Evolutionary conservation across 2,888 invertebrate species (phyloP).

Genomic region (Scaptomyza flava): DNA sequence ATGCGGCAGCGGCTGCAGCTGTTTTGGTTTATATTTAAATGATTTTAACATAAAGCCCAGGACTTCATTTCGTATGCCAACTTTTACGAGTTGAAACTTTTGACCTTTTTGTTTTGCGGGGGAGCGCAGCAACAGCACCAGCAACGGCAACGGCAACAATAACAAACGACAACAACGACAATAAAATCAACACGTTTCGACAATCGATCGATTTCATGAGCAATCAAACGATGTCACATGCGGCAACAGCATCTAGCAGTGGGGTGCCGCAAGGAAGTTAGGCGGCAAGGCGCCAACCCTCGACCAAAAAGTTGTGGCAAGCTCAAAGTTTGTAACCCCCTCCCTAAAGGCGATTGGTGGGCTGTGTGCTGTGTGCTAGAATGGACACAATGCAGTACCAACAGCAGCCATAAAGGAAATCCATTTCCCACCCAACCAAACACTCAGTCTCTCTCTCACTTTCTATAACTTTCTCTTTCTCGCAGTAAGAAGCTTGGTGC

Average conservation of each 20-base stretch:
- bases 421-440: constrained; percentile 49
- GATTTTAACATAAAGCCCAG: constrained; percentile 49
- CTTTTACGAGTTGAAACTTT: constrained; percentile 74
- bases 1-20: constrained; percentile 42
- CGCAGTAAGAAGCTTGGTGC: constrained; percentile 23
- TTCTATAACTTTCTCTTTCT: constrained; percentile 4
- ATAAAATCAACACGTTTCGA: constrained; percentile 75
- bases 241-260: constrained; percentile 41
- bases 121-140: constrained; percentile 9
- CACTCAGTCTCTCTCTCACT: background rate
- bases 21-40: constrained; percentile 59
- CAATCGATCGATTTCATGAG: constrained; percentile 80
- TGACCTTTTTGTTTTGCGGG: constrained; percentile 59
- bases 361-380: constrained; percentile 7
- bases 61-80: constrained; percentile 68
- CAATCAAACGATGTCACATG: constrained; percentile 77
- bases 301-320: constrained; percentile 71
- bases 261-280: background rate
- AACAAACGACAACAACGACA: constrained; percentile 31
- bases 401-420: constrained; percentile 61
- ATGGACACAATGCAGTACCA: constrained; percentile 33
- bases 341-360: constrained; percentile 24
- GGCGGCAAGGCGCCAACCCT: constrained; percentile 24
- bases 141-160: constrained; percentile 1
- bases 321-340: constrained; percentile 73